phyloP scores from a whole-genome alignment of 92 coral and sea anemone genomes.

The Phymanthus crucifer region DNA sequence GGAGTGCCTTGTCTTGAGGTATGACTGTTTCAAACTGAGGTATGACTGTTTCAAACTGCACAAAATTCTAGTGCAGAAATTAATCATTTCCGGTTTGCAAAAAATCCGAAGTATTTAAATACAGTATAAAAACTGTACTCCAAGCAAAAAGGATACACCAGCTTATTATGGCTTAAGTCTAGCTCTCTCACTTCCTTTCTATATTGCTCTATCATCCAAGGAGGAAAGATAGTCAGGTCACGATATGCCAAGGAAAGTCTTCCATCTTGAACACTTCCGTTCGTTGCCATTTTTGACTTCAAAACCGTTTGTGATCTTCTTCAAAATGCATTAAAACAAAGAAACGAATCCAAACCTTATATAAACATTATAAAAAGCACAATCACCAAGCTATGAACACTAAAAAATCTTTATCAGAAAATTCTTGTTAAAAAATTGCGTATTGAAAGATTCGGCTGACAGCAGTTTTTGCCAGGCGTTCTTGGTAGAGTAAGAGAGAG shows the following conservation, averaged over 20 bases:
- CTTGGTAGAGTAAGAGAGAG: neutral
- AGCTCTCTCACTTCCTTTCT: constrained; percentile 64
- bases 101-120: too few species aligned
- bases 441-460: too few species aligned
- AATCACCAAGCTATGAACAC: neutral
- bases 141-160: constrained; percentile 77
- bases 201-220: constrained; percentile 40
- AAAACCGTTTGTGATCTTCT: neutral
- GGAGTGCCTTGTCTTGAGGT: too few species aligned
- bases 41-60: too few species aligned
- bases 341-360: neutral
- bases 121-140: neutral
- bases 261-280: constrained; percentile 12
- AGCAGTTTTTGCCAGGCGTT: constrained; percentile 35
- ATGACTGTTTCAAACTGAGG: too few species aligned
- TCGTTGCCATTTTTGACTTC: constrained; percentile 1
- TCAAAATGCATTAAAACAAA: neutral
- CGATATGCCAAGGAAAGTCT: constrained; percentile 87
- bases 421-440: neutral
- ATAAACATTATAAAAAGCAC: neutral
- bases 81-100: too few species aligned
- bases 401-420: neutral
- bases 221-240: constrained; percentile 66
- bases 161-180: constrained; percentile 87
- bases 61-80: too few species aligned